Evolutionary conservation across 2,797 vertebrate genomes (phyloP), one percentile per base, ranked within the genome.

Genomic region (Acrossocheilus wenchowensis): DNA sequence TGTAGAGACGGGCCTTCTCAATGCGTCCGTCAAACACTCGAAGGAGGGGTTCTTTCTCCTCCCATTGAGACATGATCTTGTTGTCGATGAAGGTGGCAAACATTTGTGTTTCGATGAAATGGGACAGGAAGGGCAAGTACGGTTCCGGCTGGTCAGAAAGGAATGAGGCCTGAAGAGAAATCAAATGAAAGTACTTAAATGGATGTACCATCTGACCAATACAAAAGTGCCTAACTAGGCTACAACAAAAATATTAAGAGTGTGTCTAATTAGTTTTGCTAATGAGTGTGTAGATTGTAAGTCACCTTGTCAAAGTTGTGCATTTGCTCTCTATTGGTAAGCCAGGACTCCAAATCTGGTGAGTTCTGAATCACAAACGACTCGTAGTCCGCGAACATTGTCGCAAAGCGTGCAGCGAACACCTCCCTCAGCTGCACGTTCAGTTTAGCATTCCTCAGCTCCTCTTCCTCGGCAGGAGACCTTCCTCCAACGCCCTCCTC

Each of bases 51-150:
- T 99, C 98, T 88, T 97, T 97, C 68, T 98, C 97, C 45, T 98
- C 97, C 98, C 98, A 99, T 79, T 97, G 97, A 48, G 98, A 98
- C 91, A 99, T 96, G 89, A 98, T 98, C 93, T 99, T 99, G 92
- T 98, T 97, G 90, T 99, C 98, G 88, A 99, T 97, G 89, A 99
- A 99, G 12, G 97, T 97, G 83, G 97, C 98, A 93, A 99, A 99
- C 97, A 99, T 99, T 95, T 98, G 97, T 11, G 98, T 99, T 95
- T 99, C 98, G 69, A 99, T 96, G 94, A 99, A 99, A 90, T 96
- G 97, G 12, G 98, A 99, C 89, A 99, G 95, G 92, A 99, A 99
- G 82, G 96, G 97, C 91, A 98, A 95, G 90, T 98, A 97, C 69
- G 96, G 94, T 62, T 96, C 96, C 0, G 98, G 97, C 91, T 99